These are phyloP conservation scores for Larimichthys polyactis DNA, from an alignment of 2,113 vertebrate species.

Conservation along the genomic window DNA sequence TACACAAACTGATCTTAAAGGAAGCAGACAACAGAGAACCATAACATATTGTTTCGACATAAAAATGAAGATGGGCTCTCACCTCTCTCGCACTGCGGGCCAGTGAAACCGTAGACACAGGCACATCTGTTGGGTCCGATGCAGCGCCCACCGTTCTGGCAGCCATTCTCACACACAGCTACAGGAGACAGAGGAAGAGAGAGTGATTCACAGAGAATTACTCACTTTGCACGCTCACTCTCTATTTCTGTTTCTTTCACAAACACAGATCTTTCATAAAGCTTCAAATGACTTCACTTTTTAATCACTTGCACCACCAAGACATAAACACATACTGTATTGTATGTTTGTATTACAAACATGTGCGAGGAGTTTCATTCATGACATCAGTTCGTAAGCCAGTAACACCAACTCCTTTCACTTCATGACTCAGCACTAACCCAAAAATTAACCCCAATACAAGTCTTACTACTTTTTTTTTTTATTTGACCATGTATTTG, in stretches of 20 bases:
- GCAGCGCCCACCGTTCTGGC: slow-evolving; percentile 96
- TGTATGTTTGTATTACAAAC: not conserved
- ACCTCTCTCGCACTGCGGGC: slow-evolving; percentile 98
- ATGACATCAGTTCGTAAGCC: not conserved
- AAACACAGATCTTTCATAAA: slow-evolving; percentile 24
- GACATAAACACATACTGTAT: slow-evolving; percentile 1
- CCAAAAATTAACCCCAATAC: not conserved
- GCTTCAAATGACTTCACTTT: slow-evolving; percentile 24
- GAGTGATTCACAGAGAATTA: not conserved
- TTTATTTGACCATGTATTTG: not conserved
- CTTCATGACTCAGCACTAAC: not conserved
- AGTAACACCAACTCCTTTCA: not conserved
- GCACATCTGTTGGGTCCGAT: slow-evolving; percentile 97
- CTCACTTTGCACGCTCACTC: not conserved
- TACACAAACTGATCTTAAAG: not conserved
- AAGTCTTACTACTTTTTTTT: not conserved
- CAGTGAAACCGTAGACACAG: slow-evolving; percentile 97
- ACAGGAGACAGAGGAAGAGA: slow-evolving; percentile 19
- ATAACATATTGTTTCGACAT: not conserved
- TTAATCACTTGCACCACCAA: slow-evolving; percentile 12
- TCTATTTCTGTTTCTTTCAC: slow-evolving; percentile 1
- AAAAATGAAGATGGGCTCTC: slow-evolving; percentile 58
- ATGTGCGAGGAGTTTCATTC: not conserved
- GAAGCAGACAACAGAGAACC: not conserved
- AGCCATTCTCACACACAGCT: slow-evolving; percentile 96